Evolutionary conservation across 1,140 invertebrate genomes (phyloP).

Genomic region (Dryas iulia): DNA sequence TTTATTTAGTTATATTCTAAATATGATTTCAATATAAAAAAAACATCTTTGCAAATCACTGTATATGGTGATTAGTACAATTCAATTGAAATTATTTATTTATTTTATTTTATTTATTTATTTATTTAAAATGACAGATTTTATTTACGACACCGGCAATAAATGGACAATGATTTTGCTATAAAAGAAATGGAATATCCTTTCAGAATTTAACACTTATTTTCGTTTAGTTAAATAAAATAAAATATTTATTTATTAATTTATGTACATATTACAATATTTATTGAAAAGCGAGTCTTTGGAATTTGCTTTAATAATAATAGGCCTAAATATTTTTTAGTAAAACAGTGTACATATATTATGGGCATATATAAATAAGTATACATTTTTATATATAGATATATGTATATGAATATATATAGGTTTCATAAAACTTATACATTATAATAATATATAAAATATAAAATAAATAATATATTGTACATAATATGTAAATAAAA

Average conservation of each 20-base stretch:
- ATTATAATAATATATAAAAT: too few species aligned
- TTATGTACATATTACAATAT: constrained; percentile 45
- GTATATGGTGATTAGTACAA: constrained; percentile 29
- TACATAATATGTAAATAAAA: constrained; percentile 55
- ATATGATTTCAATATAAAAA: constrained; percentile 8
- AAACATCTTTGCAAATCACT: constrained; percentile 25
- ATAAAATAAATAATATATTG: constrained; percentile 16
- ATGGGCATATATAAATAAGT: constrained; percentile 32
- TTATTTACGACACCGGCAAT: constrained; percentile 36
- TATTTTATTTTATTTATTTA: constrained; percentile 33
- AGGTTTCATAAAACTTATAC: too few species aligned
- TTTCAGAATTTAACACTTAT: background rate
- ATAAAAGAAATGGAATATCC: constrained; percentile 19
- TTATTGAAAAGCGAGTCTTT: constrained; percentile 55
- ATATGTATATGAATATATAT: constrained; percentile 24
- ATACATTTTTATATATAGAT: constrained; percentile 28
- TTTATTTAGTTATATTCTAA: background rate
- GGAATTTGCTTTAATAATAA: constrained; percentile 62
- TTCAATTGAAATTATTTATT: constrained; percentile 32
- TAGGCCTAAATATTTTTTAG: constrained; percentile 24
- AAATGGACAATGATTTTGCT: constrained; percentile 41
- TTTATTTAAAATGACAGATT: constrained; percentile 30
- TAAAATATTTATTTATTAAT: constrained; percentile 38
- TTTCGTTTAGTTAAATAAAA: background rate
- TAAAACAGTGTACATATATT: constrained; percentile 33